Evolutionary conservation across 2,113 vertebrate species (phyloP), one percentile per base, ranked within the genome.

Genomic region (Chaenocephalus aceratus): DNA sequence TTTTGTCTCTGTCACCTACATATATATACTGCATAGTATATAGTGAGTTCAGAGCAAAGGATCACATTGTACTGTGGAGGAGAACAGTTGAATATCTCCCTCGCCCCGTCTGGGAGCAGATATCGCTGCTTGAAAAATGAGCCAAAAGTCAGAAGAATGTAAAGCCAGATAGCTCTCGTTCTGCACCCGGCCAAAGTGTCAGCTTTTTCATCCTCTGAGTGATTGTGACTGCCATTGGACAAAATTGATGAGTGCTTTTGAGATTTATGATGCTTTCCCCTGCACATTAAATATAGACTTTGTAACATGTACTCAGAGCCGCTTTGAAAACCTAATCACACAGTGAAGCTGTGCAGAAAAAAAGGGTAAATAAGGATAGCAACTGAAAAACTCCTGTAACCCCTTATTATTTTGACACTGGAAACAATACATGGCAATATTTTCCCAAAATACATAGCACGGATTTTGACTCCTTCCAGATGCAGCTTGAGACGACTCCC

Each of bases 281-380:
- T 65, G 67, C 85, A 85, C 88, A 90, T 93, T 91, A 94, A 93
- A 94, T 90, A 93, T 86, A 92, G 90, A 91, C 91, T 93, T 93
- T 93, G 80, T 81, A 89, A 90, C 86, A 63, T 83, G 82, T 52
- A 82, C 68, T 76, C 78, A 84, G 87, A 79, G 87, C 63, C 34
- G 46, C 84, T 92, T 89, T 88, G 83, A 90, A 92, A 94, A 82
- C 72, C 90, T 78, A 91, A 93, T 92, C 87, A 81, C 75, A 79
- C 30, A 30, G 75, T 48, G 82, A 77, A 88, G 77, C 83, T 49
- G 5, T 36, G 82, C 75, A 79, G 52, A 73, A 75, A 83, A 84
- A 79, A 71, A 64, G 15, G 69, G 23, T 30, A 34, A 59, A 7
- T 13, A 67, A 68, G 41, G 36, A 67, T 6, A 44, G 46, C 12